Base-by-base conservation (phyloP, 2,113 vertebrate species). In the Canis aureus region DNA sequence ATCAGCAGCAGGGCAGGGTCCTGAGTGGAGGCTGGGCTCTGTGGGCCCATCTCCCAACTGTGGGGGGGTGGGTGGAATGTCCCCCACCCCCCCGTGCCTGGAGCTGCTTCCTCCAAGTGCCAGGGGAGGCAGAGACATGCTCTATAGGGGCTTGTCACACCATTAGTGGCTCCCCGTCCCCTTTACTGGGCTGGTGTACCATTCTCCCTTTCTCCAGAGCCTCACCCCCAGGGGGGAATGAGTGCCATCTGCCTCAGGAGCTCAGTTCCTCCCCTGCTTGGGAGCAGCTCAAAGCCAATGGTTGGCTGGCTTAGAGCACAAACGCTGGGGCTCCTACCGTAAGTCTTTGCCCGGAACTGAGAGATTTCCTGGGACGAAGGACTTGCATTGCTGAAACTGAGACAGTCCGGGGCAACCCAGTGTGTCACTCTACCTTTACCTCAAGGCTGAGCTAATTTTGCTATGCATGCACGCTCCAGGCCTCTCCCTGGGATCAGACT, bases 11-110 rank as follows among this genome's bases (percentile, higher is more conserved):
- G 25, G 80, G 64, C 25, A 38, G 82, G 80, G 64, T 15, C 89
- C 64, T 3, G 20, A 78, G 62, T 16, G 20, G 73, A 93, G 83
- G 35, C n/a, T 0, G 5, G 32, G 35, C 55, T 32, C 43, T 66
- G 16, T 5, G 11, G 12, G 22, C 19, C n/a, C 15, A 0, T 8
- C 60, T 53, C 10, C 53, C 51, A 53, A 12, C 5, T 0, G 13
- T 43, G 5, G 43, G 89, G 15, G 15, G 38, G 5, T 29, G 10
- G 11, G 29, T n/a, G 17, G 5, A 0, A 9, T 4, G 17, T 20
- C 20, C 43, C 43, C 43, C 43, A 1, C 38, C 43, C 43, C 43
- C 43, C 43, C 9, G 32, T 35, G 12, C 55, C 55, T 35, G 3
- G 9, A 7, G 15, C 57, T 67, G 25, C 27, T 51, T 82, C 87